Conservation (phyloP, 2,113 vertebrate species). For the Rhizomys pruinosus region DNA sequence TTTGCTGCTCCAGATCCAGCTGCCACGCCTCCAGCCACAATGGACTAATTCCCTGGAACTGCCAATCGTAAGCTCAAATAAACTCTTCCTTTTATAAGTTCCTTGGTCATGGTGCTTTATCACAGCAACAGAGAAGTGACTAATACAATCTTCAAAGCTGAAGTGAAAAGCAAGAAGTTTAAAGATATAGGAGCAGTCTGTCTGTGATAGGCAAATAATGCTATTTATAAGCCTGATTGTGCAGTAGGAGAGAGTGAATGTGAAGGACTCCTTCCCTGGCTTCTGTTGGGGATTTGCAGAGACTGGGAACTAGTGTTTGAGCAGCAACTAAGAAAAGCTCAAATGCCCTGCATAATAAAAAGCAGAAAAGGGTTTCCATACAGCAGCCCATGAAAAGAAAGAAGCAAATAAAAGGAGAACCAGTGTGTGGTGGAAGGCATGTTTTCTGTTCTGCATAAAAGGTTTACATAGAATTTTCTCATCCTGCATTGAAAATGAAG, state of each 20-base stretch:
- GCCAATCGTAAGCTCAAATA: too few species aligned
- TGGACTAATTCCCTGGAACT: too few species aligned
- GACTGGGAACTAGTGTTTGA: background rate
- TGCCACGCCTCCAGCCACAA: too few species aligned
- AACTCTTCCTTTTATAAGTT: too few species aligned
- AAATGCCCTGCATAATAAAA: background rate
- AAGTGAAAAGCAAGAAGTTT: background rate
- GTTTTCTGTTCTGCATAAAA: background rate
- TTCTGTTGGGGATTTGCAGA: background rate
- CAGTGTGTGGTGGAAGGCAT: background rate
- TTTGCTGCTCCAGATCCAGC: too few species aligned
- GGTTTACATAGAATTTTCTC: constrained; percentile 11
- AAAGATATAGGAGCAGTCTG: background rate
- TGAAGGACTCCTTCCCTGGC: background rate
- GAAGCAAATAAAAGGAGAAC: background rate
- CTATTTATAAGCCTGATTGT: background rate
- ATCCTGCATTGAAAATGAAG: background rate
- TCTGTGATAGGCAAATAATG: too few species aligned
- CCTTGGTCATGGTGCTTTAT: too few species aligned
- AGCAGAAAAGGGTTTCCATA: background rate
- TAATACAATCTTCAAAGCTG: background rate
- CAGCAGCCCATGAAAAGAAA: background rate
- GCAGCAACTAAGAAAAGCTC: background rate
- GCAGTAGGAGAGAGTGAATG: background rate
- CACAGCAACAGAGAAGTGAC: too few species aligned